Evolutionary conservation across 2,888 invertebrate species (phyloP).

Genomic region (Amphiduros pacificus): DNA sequence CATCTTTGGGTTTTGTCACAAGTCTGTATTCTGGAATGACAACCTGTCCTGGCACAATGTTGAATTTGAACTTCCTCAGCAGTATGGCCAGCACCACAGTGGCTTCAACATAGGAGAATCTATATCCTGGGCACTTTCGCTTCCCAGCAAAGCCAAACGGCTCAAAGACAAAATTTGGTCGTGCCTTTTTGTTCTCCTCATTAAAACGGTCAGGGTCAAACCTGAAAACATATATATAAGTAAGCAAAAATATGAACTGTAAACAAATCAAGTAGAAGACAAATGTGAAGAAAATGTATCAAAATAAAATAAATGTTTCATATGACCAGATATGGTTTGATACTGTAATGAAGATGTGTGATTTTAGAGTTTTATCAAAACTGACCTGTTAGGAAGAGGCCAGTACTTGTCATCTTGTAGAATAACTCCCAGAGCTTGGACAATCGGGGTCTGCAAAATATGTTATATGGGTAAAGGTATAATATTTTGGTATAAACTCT

Average conservation of each 20-base stretch:
- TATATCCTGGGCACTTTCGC: constrained; percentile 42
- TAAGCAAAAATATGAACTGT: neutral
- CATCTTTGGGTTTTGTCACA: constrained; percentile 56
- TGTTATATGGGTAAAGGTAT: no score
- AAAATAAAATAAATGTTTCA: no score
- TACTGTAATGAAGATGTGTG: no score
- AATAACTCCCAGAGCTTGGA: no score
- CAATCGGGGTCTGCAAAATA: no score
- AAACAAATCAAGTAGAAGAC: no score
- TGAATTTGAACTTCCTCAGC: constrained; percentile 46
- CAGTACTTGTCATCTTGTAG: no score
- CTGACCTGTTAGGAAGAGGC: no score
- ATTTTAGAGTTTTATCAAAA: no score
- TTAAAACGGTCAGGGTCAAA: constrained; percentile 57
- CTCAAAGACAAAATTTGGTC: constrained; percentile 44
- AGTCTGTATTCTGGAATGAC: constrained; percentile 51
- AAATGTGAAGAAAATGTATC: no score
- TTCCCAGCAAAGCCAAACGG: constrained; percentile 60
- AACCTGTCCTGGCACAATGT: constrained; percentile 52
- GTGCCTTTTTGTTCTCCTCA: constrained; percentile 36
- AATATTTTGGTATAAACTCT: no score
- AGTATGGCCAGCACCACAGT: constrained; percentile 42
- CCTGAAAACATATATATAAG: constrained; percentile 31
- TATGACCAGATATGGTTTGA: no score
- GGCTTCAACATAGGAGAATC: constrained; percentile 46